Evolutionary conservation across 2,797 vertebrate genomes (phyloP).

Genomic region (Pantherophis alleghaniensis): DNA sequence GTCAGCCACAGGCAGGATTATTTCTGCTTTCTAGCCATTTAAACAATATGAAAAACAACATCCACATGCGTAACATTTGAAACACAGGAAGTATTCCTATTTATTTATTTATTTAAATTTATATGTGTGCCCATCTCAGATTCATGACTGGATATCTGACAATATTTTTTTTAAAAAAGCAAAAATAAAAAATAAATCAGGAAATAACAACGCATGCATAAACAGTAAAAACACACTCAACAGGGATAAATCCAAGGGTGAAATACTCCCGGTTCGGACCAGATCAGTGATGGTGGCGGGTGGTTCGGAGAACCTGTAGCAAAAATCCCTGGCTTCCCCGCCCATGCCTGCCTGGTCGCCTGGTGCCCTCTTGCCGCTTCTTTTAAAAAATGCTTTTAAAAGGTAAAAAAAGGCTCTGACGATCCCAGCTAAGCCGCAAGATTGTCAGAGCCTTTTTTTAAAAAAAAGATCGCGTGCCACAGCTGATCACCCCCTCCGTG

Average conservation of each 20-base stretch:
- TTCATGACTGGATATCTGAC: not conserved
- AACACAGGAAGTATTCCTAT: not conserved
- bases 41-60: not conserved
- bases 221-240: not conserved
- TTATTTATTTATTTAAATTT: not conserved
- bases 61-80: slow-evolving; percentile 8
- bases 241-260: not conserved
- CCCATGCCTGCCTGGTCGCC: too few relatives aligned
- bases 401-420: too few relatives aligned
- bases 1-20: not conserved
- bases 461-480: too few relatives aligned
- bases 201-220: not conserved
- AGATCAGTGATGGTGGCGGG: too few relatives aligned
- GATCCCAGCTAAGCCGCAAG: too few relatives aligned
- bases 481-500: too few relatives aligned
- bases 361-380: too few relatives aligned
- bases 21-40: not conserved
- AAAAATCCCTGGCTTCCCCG: too few relatives aligned
- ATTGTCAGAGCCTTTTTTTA: too few relatives aligned
- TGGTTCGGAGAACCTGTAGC: too few relatives aligned
- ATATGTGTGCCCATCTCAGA: not conserved
- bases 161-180: not conserved
- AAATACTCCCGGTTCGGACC: too few relatives aligned
- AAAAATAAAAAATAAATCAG: not conserved
- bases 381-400: too few relatives aligned